Conservation (phyloP, 2,888 invertebrate species). For the Masnerella sp. region DNA sequence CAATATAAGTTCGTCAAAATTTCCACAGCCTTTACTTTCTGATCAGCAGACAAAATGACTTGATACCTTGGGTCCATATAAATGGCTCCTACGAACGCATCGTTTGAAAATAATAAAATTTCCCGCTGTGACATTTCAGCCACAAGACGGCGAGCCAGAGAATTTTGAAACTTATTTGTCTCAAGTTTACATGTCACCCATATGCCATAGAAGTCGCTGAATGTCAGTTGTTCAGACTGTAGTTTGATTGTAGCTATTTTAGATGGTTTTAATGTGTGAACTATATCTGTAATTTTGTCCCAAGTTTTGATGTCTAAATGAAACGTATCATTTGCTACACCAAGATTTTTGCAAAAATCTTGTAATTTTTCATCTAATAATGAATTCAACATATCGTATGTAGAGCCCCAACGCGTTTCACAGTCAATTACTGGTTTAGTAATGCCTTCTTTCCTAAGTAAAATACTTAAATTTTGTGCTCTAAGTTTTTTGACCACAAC, state of each 20-base stretch:
- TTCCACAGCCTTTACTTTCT: constrained; percentile 14
- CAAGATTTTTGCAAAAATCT: constrained; percentile 31
- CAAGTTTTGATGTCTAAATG: constrained; percentile 1
- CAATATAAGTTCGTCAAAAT: constrained; percentile 20
- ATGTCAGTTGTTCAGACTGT: constrained; percentile 16
- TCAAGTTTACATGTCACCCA: constrained; percentile 30
- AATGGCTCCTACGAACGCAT: constrained; percentile 22
- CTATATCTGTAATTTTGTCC: constrained; percentile 15
- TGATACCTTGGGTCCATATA: constrained; percentile 24
- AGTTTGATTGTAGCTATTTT: constrained; percentile 29
- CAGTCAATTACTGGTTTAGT: constrained; percentile 11
- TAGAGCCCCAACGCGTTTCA: constrained; percentile 21
- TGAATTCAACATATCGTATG: constrained; percentile 22
- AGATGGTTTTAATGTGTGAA: constrained; percentile 5
- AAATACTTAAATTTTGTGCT: constrained; percentile 16
- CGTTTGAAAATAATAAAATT: constrained; percentile 11
- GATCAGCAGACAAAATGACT: constrained; percentile 3
- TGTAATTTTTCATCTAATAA: constrained; percentile 2
- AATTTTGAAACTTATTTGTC: constrained; percentile 1
- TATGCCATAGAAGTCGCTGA: constrained; percentile 18
- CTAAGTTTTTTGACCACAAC: constrained; percentile 20
- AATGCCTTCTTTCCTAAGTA: constrained; percentile 10
- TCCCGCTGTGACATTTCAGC: constrained; percentile 8
- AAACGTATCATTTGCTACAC: constrained; percentile 12
- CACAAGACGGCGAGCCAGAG: not conserved